phyloP scores from a whole-genome alignment of 1,140 invertebrate genomes.

The Sitobion miscanthi region DNA sequence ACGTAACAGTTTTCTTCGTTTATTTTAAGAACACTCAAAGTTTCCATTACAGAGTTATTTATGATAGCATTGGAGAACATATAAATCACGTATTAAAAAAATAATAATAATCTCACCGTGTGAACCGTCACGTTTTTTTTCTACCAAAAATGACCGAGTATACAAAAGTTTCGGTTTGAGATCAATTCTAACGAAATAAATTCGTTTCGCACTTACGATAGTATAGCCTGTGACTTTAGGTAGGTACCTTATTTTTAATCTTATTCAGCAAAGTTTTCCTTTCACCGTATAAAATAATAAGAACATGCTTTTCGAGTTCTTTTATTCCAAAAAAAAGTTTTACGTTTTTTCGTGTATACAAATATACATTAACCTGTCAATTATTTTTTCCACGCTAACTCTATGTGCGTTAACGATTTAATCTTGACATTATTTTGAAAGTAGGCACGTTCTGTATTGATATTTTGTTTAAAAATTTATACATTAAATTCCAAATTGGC shows the following conservation, averaged over 20 bases:
- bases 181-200: conserved; percentile 17
- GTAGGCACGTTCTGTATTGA: background rate
- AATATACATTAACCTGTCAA: conserved; percentile 17
- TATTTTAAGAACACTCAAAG: background rate
- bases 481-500: conserved; percentile 10
- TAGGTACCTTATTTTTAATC: conserved; percentile 41
- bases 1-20: background rate
- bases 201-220: background rate
- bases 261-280: conserved; percentile 23
- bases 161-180: conserved; percentile 9
- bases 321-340: conserved; percentile 20
- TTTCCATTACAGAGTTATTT: background rate
- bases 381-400: conserved; percentile 16
- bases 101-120: background rate
- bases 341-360: background rate
- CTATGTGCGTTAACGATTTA: background rate
- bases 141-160: background rate
- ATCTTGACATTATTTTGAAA: conserved; percentile 19
- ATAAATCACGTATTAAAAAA: conserved; percentile 6
- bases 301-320: background rate
- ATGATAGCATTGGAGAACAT: background rate
- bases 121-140: background rate
- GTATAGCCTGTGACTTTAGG: background rate
- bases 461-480: background rate
- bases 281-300: conserved; percentile 23